Base-by-base conservation (phyloP, 2,113 vertebrate species). In the Psilopogon haemacephalus region DNA sequence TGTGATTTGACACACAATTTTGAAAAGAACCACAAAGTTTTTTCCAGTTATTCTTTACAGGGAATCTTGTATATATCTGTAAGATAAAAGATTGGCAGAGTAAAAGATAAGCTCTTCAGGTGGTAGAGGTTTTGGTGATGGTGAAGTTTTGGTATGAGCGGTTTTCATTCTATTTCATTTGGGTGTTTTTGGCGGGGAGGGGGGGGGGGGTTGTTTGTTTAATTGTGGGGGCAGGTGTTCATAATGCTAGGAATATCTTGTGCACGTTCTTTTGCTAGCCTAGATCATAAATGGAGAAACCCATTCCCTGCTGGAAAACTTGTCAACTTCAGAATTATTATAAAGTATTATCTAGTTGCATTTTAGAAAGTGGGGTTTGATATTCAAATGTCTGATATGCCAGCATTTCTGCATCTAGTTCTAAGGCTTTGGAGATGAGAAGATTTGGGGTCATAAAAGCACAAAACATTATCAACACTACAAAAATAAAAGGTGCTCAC, bases 81-180 rank as follows among this genome's bases (percentile, higher is more conserved):
- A 72, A 75, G 13, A 26, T 69, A 52, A 52, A 70, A 75, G 30
- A 46, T 58, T 78, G 27, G 23, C 30, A 37, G 44, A 84, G 64
- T 67, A 77, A 59, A 58, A 42, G 24, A n/a, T 48, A 82, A 77
- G 28, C 23, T 85, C 32, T 82, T 93, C 55, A 67, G 50, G 40
- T 32, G 15, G 7, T 26, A 62, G 8, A 35, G 19, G 8, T 1
- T 3, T 24, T 27, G 69, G 62, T 50, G 14, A 7, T 64, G n/a
- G 18, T 30, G 21, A 27, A 6, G 11, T 16, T 58, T 59, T 1
- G 3, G 1, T 1, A 24, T 6, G 10, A 48, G 21, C 8, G 17
- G 23, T 64, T 64, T 32, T 30, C 11, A 26, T 52, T 73, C 71
- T 50, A 24, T 12, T 50, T 50, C 21, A 11, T 24, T 50, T 12